Conservation (phyloP, 2,888 invertebrate species). For the Sinhomidia bicolor region DNA sequence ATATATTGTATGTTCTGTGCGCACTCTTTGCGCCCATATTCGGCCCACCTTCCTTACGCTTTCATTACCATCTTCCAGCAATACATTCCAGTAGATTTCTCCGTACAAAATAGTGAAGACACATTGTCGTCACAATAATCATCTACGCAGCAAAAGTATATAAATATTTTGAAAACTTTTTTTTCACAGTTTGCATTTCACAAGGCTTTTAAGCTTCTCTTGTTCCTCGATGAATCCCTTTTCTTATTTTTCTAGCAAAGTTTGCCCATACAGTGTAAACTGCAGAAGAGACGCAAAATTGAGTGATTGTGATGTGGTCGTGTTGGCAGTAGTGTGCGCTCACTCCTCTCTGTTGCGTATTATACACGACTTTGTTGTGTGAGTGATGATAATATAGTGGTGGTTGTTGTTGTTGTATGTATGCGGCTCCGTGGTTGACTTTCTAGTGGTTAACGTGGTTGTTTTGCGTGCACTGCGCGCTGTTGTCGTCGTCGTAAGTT, state of each 20-base stretch:
- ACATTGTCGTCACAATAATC: background rate
- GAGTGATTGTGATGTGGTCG: background rate
- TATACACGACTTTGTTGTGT: background rate
- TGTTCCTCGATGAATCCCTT: slow-evolving; percentile 24
- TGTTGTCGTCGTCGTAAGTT: background rate
- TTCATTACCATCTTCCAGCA: background rate
- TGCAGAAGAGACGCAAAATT: background rate
- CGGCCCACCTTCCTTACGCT: too few species aligned
- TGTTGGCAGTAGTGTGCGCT: background rate
- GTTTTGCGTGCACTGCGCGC: background rate
- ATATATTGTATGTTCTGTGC: too few species aligned
- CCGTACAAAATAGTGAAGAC: background rate
- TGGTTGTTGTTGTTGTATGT: slow-evolving; percentile 15
- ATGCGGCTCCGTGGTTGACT: slow-evolving; percentile 30
- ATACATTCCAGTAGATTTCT: background rate
- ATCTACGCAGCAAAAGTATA: background rate
- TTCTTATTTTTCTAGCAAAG: background rate
- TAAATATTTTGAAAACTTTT: slow-evolving; percentile 31
- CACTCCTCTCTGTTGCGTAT: background rate
- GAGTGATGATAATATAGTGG: background rate
- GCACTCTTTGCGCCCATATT: too few species aligned
- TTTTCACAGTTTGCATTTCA: slow-evolving; percentile 38
- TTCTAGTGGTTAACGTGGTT: slow-evolving; percentile 24
- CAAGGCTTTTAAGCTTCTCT: slow-evolving; percentile 28
- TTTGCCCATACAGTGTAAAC: background rate